Base-by-base conservation (phyloP, 2,113 vertebrate species). In the Aptenodytes patagonicus region DNA sequence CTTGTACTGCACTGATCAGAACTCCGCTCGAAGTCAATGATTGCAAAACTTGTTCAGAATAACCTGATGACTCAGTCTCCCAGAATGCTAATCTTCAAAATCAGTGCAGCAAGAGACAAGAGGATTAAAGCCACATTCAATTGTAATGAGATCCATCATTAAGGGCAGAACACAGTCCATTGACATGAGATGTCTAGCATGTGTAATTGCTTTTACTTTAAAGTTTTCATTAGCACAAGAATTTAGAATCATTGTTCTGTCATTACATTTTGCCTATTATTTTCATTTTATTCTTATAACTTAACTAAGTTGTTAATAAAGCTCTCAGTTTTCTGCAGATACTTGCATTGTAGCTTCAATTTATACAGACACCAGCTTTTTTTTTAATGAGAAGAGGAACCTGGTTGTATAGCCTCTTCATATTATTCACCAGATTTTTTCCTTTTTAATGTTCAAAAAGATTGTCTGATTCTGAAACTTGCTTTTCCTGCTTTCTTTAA, bases 61-160 rank as follows among this genome's bases (percentile, higher is more conserved):
- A 98, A 98, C 82, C 87, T 95, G 96, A 96, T 97, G 95, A 98
- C 89, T 98, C 94, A 93, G 64, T 94, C 93, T 97, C 91, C 89
- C 86, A 95, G 94, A 97, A 98, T 97, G 95, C 89, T 97, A 95
- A 97, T 98, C 95, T 97, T 98, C 68, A 94, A 92, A 98, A 95
- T 97, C 93, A 96, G 83, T 83, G 72, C 84, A 93, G 89, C 47
- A 93, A 97, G 91, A 76, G 88, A 93, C 58, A 87, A 97, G 79
- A 94, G 94, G 81, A 96, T 98, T 97, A 98, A 97, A 98, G 90
- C 38, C 36, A 87, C 66, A 92, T 93, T 91, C 72, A 87, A 3
- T 73, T 75, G 83, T 98, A 98, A 98, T 95, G 90, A 98, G 96
- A 87, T 88, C 87, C 77, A 73, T 95, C 81, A 85, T 94, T 96